phyloP scores from a whole-genome alignment of 1,140 invertebrate genomes.

The Penaeus vannamei region DNA sequence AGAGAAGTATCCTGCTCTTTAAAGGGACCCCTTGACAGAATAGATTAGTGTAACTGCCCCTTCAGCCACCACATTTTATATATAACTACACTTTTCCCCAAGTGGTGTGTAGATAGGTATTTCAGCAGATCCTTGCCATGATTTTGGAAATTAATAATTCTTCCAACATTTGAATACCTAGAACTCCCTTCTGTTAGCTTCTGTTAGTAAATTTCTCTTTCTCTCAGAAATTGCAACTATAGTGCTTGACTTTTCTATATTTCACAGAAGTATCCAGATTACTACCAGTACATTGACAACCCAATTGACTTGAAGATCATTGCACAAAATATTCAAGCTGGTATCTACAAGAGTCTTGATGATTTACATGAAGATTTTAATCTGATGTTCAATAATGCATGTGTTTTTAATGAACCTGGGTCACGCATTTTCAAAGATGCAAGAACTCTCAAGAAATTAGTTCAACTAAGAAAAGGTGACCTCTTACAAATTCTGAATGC shows the following conservation, averaged over 20 bases:
- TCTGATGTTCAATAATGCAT: slow-evolving; percentile 95
- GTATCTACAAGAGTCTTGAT: slow-evolving; percentile 81
- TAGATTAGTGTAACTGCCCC: too few relatives aligned
- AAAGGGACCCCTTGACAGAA: too few relatives aligned
- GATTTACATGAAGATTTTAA: slow-evolving; percentile 93
- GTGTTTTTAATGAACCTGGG: slow-evolving; percentile 95
- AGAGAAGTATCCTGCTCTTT: too few relatives aligned
- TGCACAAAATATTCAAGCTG: slow-evolving; percentile 90
- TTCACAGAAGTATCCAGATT: slow-evolving; percentile 90
- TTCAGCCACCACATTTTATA: too few relatives aligned
- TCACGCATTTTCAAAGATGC: slow-evolving; percentile 98
- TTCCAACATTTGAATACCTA: neutral
- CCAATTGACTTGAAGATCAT: slow-evolving; percentile 97
- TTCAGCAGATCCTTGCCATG: too few relatives aligned
- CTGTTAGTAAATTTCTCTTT: neutral
- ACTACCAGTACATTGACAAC: slow-evolving; percentile 95
- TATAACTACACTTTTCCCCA: too few relatives aligned
- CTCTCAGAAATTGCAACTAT: neutral
- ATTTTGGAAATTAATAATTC: neutral
- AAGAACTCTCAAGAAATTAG: slow-evolving; percentile 86
- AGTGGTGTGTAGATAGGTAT: too few relatives aligned
- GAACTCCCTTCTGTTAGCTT: neutral
- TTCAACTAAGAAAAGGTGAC: slow-evolving; percentile 78
- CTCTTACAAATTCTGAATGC: slow-evolving; percentile 75
- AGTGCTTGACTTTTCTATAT: slow-evolving; percentile 14